These are phyloP conservation scores for Cranoglanis bouderius DNA, from an alignment of 2,113 vertebrate species.

Conservation along the genomic window DNA sequence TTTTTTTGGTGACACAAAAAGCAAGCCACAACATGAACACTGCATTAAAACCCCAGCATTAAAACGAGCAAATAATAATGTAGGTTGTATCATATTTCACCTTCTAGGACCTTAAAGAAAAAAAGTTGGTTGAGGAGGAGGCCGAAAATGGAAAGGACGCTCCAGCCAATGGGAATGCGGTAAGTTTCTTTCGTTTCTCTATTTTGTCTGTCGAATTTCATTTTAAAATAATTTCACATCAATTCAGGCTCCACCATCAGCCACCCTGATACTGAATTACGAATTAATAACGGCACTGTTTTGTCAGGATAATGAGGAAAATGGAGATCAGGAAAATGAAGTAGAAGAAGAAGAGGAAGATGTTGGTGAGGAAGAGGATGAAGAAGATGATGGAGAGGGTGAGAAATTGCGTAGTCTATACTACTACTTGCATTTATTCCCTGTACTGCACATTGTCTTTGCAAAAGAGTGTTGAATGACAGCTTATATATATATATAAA, in stretches of 20 bases:
- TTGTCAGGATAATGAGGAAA: constrained; percentile 66
- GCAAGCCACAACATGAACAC: constrained; percentile 16
- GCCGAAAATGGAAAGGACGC: constrained; percentile 85
- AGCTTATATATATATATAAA: background rate
- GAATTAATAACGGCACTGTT: constrained; percentile 3
- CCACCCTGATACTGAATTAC: background rate
- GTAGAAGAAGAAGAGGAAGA: constrained; percentile 71
- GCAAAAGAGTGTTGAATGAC: background rate
- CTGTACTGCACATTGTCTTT: background rate
- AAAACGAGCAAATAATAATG: background rate
- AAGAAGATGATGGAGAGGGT: constrained; percentile 72
- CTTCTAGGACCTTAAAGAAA: constrained; percentile 88
- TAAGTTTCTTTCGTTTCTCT: constrained; percentile 65
- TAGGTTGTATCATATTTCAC: background rate
- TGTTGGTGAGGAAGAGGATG: constrained; percentile 66
- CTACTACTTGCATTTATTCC: background rate
- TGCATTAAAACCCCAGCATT: background rate
- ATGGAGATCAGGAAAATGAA: constrained; percentile 70
- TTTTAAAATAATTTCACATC: background rate
- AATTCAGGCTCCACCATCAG: background rate
- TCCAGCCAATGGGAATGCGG: constrained; percentile 86
- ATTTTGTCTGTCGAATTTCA: background rate
- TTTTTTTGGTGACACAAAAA: background rate
- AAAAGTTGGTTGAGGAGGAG: constrained; percentile 84
- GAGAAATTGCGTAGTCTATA: constrained; percentile 1